These are phyloP conservation scores for Mellivora capensis DNA, from an alignment of 2,113 vertebrate species.

Conservation along the genomic window DNA sequence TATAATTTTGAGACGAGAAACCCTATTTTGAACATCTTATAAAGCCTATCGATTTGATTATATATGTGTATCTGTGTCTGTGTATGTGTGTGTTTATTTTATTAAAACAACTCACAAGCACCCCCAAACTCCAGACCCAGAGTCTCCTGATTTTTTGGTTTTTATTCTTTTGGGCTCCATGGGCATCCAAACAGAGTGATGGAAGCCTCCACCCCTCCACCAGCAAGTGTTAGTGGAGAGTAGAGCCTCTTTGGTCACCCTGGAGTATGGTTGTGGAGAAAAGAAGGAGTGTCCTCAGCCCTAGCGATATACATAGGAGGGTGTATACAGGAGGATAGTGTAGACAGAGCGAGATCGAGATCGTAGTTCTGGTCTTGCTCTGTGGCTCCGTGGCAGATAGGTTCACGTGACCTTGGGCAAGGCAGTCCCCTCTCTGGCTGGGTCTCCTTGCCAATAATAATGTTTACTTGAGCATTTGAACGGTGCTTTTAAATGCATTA, in stretches of 20 bases:
- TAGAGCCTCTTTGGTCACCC: background rate
- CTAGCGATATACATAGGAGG: background rate
- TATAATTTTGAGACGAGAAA: background rate
- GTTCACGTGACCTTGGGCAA: background rate
- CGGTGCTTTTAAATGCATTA: background rate
- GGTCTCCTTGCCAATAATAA: background rate
- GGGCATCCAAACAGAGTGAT: background rate
- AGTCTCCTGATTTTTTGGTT: background rate
- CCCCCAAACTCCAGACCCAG: background rate
- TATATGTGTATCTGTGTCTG: too few species aligned
- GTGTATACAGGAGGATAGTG: background rate
- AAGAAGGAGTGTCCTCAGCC: background rate
- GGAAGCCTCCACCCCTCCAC: background rate
- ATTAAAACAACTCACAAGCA: conserved; percentile 27
- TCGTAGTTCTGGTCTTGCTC: background rate
- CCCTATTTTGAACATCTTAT: background rate
- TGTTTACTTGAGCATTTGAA: background rate
- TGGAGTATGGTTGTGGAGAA: background rate
- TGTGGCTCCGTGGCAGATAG: background rate
- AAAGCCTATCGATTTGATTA: background rate
- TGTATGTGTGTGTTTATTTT: background rate
- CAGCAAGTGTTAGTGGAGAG: background rate
- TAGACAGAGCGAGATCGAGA: background rate
- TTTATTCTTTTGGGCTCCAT: background rate
- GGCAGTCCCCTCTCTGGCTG: background rate